Conservation (phyloP, 1,140 invertebrate genomes). For the Micrasema minimum region DNA sequence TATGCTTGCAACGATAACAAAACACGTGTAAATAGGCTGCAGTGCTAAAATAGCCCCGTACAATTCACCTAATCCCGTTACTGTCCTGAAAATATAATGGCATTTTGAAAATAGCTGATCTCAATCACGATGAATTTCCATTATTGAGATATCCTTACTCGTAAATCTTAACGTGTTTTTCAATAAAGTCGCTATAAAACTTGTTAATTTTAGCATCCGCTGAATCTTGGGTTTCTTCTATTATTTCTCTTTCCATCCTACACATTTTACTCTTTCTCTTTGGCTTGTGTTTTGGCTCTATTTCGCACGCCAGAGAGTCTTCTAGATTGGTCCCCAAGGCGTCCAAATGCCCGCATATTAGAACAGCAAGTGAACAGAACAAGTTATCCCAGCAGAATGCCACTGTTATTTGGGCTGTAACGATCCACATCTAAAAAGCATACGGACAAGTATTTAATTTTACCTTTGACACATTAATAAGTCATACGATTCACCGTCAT, state of each 20-base stretch:
- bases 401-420: conserved; percentile 40
- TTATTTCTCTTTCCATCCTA: not conserved
- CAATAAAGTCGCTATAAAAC: conserved; percentile 17
- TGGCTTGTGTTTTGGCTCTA: not conserved
- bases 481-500: too few species aligned
- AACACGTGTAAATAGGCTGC: conserved; percentile 47
- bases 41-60: conserved; percentile 41
- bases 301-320: not conserved
- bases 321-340: conserved; percentile 29
- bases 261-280: not conserved
- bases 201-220: not conserved
- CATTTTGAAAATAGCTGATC: too few species aligned
- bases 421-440: conserved; percentile 45
- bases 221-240: not conserved
- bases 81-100: conserved; percentile 29
- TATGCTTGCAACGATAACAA: conserved; percentile 46
- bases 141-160: conserved; percentile 43
- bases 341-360: conserved; percentile 46
- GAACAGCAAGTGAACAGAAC: conserved; percentile 46
- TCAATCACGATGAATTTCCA: too few species aligned
- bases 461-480: too few species aligned
- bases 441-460: too few species aligned
- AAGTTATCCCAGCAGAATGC: conserved; percentile 44
- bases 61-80: conserved; percentile 32
- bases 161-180: conserved; percentile 44